A percentile compares a stretch with the other conserved stretches of the same genome.
Evolutionary conservation across 2,888 invertebrate species (phyloP).

Genomic region (Villa cingulata): DNA sequence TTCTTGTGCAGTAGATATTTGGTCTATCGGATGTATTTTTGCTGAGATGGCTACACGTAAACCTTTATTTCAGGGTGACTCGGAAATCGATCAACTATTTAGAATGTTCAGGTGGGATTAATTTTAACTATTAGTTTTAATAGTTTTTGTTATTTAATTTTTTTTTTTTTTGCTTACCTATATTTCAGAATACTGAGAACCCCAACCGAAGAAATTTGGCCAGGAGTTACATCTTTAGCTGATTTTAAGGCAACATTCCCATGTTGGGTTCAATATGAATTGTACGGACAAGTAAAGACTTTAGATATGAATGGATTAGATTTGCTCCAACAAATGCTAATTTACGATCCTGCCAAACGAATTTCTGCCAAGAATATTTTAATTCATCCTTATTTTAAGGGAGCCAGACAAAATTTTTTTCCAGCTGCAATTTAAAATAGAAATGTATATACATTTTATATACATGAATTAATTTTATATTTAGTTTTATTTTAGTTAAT

Average conservation of each 20-base stretch:
- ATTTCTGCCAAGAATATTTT: slow-evolving; percentile 74
- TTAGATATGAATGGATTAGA: slow-evolving; percentile 64
- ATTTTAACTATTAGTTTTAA: neutral
- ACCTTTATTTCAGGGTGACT: slow-evolving; percentile 94
- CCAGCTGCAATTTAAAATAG: no score
- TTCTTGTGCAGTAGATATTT: slow-evolving; percentile 91
- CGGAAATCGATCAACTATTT: slow-evolving; percentile 96
- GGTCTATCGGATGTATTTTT: slow-evolving; percentile 96
- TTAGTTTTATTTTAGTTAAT: no score
- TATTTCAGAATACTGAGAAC: slow-evolving; percentile 69
- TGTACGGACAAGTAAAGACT: slow-evolving; percentile 59
- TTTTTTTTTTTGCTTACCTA: slow-evolving; percentile 2
- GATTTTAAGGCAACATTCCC: slow-evolving; percentile 94
- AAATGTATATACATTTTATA: no score
- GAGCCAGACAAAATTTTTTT: no score
- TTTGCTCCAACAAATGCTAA: slow-evolving; percentile 72
- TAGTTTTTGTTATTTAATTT: neutral
- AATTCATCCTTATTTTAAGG: slow-evolving; percentile 75
- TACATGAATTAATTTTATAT: no score
- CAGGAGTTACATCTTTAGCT: slow-evolving; percentile 79
- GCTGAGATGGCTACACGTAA: slow-evolving; percentile 91
- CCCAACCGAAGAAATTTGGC: slow-evolving; percentile 91
- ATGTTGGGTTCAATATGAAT: slow-evolving; percentile 76
- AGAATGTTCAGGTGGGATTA: slow-evolving; percentile 71
- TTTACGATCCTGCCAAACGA: slow-evolving; percentile 79